These are phyloP conservation scores for Tenthredo amoena DNA, from an alignment of 2,888 invertebrate species.

Conservation along the genomic window DNA sequence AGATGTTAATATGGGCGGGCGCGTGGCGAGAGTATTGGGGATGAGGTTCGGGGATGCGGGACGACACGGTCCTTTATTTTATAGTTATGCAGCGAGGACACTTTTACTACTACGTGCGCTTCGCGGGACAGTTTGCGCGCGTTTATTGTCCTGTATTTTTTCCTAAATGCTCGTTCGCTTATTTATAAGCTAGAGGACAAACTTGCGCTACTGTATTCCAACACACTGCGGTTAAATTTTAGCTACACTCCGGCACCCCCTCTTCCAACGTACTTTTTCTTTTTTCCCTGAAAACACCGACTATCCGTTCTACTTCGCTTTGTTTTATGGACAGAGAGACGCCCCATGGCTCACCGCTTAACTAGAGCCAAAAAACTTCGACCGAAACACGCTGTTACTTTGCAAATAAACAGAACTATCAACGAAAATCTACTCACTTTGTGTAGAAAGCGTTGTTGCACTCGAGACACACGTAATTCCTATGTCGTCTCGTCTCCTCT, in stretches of 20 bases:
- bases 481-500: conserved; percentile 57
- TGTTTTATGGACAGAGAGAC: conserved; percentile 19
- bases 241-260: not conserved
- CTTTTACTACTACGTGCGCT: conserved; percentile 70
- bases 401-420: not conserved
- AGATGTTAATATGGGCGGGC: conserved; percentile 71
- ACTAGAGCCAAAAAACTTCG: not conserved
- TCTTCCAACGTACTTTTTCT: not conserved
- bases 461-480: conserved; percentile 72
- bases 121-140: conserved; percentile 65
- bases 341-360: not conserved
- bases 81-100: conserved; percentile 74
- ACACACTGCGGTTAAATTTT: conserved; percentile 47
- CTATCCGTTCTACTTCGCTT: conserved; percentile 26
- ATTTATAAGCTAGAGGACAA: conserved; percentile 61
- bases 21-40: conserved; percentile 58
- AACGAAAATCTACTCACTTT: conserved; percentile 72
- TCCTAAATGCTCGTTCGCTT: conserved; percentile 64
- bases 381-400: not conserved
- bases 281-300: not conserved
- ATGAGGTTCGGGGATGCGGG: conserved; percentile 38
- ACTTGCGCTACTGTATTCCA: conserved; percentile 3
- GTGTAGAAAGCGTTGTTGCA: conserved; percentile 76
- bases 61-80: conserved; percentile 70
- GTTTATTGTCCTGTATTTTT: conserved; percentile 70